Base-by-base conservation (phyloP, 2,888 invertebrate species). In the Drosophila leonis region DNA sequence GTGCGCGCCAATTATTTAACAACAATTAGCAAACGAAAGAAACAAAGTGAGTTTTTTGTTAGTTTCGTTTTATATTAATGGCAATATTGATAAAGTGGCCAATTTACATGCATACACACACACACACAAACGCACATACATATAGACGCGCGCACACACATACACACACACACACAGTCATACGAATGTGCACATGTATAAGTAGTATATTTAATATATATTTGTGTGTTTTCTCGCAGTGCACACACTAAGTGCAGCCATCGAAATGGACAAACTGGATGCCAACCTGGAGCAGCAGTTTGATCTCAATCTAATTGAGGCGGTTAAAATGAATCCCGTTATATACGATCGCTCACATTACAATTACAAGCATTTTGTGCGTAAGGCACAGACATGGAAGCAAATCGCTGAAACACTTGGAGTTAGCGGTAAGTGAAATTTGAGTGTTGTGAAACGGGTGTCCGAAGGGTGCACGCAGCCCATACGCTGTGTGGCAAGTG, bases 251-350 rank as follows among this genome's bases (percentile, higher is more conserved):
- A 89, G 88, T 72, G 82, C 86, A 73, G 82, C 86, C 68, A 85
- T 87, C 61, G 87, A 82, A 65, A 91, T 91, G 91, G 92, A 89
- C 63, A 91, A 91, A 81, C 82, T 91, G 79, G 91, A 91, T 79
- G 91, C 92, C 27, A 91, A 91, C 81, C 70, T 91, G 78, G 92
- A 91, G 78, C 91, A 91, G 74, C 92, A 92, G 79, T 91, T 91
- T 75, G 91, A 91, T 88, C 83, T 91, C 67, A 92, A 90, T 80
- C 81, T 91, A 27, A 91, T 91, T 63, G 91, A 91, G 73, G 92
- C 92, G 27, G 91, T 91, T 33, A 91, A 92, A 83, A 82, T 90
- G 77, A 92, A 91, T 85, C 92, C 92, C 65, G 92, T 91, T 63
- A 91, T 91, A 68, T 91, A 91, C 73, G 91, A 91, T 81, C 90